A percentile compares a stretch with the other conserved stretches of the same genome.
Evolutionary conservation across 2,113 vertebrate species (phyloP).

Genomic region (Cnemophilus loriae): DNA sequence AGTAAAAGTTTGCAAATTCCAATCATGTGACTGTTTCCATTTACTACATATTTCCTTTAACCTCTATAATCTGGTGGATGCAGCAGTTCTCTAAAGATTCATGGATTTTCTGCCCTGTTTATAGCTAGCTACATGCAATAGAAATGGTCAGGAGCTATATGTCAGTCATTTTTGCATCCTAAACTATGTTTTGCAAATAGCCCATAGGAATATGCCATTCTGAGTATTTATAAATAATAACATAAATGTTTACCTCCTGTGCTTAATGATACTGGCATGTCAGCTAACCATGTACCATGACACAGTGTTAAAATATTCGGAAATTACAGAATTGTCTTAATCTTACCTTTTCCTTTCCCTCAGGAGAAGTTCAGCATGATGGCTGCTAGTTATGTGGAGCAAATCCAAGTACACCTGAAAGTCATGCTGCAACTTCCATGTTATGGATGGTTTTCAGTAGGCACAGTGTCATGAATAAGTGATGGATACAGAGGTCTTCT

Average conservation of each 20-base stretch:
- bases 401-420: neutral
- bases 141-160: neutral
- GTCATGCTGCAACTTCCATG: neutral
- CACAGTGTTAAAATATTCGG: neutral
- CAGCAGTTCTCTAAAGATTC: neutral
- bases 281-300: neutral
- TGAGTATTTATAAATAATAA: neutral
- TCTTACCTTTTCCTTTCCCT: conserved; percentile 40
- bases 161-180: neutral
- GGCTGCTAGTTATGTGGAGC: neutral
- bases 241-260: neutral
- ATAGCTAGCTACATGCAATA: neutral
- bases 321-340: neutral
- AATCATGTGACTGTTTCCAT: neutral
- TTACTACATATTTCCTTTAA: neutral
- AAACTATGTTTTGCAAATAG: neutral
- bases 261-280: neutral
- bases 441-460: neutral
- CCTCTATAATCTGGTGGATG: neutral
- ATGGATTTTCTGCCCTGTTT: neutral
- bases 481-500: neutral
- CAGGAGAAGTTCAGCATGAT: neutral
- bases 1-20: neutral
- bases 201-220: neutral
- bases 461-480: neutral